Percentiles rank a stretch among this genome's conserved stretches.
These are phyloP conservation scores for Graptemys geographica DNA, from an alignment of 2,797 vertebrate genomes.

Conservation along the genomic window DNA sequence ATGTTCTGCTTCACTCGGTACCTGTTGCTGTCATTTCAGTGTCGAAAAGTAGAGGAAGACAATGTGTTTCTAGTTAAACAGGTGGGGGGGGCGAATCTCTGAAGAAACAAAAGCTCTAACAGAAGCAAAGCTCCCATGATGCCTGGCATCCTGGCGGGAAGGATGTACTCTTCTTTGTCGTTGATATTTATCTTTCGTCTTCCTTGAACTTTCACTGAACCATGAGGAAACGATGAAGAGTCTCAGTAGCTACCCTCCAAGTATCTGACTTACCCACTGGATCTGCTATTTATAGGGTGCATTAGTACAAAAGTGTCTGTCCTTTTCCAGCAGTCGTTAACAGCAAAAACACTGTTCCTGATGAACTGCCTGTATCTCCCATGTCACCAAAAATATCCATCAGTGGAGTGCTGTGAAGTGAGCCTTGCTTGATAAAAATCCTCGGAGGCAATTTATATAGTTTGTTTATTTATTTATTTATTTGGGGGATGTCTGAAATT, in stretches of 20 bases:
- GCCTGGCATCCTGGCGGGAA: not conserved
- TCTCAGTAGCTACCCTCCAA: slow-evolving; percentile 66
- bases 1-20: not conserved
- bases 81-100: not conserved
- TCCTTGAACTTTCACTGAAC: slow-evolving; percentile 77
- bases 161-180: not conserved
- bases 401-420: slow-evolving; percentile 58
- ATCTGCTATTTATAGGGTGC: slow-evolving; percentile 75
- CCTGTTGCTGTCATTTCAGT: not conserved
- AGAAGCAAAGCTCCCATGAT: slow-evolving; percentile 3
- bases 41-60: not conserved
- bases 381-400: slow-evolving; percentile 77
- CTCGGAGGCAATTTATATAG: slow-evolving; percentile 23
- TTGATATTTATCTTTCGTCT: slow-evolving; percentile 59
- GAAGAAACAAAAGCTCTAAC: not conserved
- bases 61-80: not conserved
- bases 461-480: slow-evolving; percentile 36
- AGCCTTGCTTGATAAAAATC: slow-evolving; percentile 50
- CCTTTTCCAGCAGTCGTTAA: slow-evolving; percentile 70
- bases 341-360: slow-evolving; percentile 54
- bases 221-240: slow-evolving; percentile 56
- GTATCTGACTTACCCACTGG: slow-evolving; percentile 46
- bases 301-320: slow-evolving; percentile 68
- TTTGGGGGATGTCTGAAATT: slow-evolving; percentile 12
- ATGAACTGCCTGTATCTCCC: slow-evolving; percentile 37